Evolutionary conservation across 2,797 vertebrate genomes (phyloP), one percentile per base, ranked within the genome.

Genomic region (Perodicticus potto): DNA sequence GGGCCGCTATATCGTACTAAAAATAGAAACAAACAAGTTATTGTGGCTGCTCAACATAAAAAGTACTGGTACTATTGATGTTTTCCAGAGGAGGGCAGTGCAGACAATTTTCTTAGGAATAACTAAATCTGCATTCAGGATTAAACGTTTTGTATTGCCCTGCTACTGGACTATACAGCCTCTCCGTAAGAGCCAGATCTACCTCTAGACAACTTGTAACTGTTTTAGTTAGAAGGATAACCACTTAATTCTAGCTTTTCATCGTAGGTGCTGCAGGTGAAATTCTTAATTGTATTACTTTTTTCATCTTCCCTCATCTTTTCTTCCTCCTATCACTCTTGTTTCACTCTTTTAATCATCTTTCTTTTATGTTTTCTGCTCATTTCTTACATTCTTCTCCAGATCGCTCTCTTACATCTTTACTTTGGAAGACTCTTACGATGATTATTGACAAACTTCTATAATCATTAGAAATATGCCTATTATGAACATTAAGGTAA

Each of bases 1-100:
- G 61, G 8, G 92, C 85, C 91, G 8, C 74, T 34, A n/a, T 65
- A 76, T 94, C 97, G 95, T 32, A 89, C 97, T 97, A 61, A 88
- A 97, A 93, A 96, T 78, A 93, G 29, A 96, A 91, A 80, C 3
- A 95, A 87, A 94, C 7, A 70, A 69, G 53, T 72, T 61, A 80
- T 43, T 80, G 27, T 84, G 65, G 14, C 80, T 92, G 3, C 83
- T 92, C 29, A 89, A 84, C 13, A 74, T 53, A 43, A 77, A 80
- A 95, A 94, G 55, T 12, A 85, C 23, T 57, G 14, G 17, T 34
- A 70, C 20, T 43, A 78, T 4, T 69, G 16, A 69, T 87, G 1
- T 29, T 93, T 96, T 72, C 0, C 1, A 61, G 87, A 88, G 9
- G 5, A 65, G 20, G 84, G 4, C 22, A 85, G 77, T 59, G 17